Evolutionary conservation across 2,113 vertebrate species (phyloP).

Genomic region (Forbesichthys papilliferus): DNA sequence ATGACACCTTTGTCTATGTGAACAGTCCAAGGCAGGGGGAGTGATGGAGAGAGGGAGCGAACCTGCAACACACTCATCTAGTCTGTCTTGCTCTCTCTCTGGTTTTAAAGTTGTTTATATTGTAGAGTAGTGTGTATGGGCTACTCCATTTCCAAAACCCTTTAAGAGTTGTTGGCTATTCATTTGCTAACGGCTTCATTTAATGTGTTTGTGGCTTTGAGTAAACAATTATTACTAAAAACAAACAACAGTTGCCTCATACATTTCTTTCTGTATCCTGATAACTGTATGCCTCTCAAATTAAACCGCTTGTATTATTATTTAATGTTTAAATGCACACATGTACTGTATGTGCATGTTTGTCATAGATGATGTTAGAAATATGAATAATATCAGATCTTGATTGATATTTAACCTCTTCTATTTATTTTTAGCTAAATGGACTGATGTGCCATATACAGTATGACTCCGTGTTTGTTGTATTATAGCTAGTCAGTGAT

Average conservation of each 20-base stretch:
- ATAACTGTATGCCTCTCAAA: too few species aligned
- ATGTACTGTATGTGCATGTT: neutral
- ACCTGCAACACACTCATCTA: conserved; percentile 23
- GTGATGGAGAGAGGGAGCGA: conserved; percentile 31
- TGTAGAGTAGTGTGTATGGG: too few species aligned
- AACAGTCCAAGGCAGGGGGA: neutral
- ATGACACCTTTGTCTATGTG: conserved; percentile 66
- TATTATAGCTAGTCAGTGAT: conserved; percentile 14
- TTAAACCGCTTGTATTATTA: too few species aligned
- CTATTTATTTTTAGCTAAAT: neutral
- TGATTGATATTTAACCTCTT: neutral
- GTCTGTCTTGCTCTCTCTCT: conserved; percentile 1
- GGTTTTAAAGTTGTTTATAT: too few species aligned
- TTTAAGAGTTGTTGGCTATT: conserved; percentile 32
- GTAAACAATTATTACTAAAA: conserved; percentile 38
- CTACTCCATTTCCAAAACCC: too few species aligned
- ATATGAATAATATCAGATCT: neutral
- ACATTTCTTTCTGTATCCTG: neutral
- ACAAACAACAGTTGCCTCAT: conserved; percentile 18
- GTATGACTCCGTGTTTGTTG: neutral
- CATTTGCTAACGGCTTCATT: conserved; percentile 56
- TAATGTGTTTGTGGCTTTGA: conserved; percentile 48
- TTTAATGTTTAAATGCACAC: too few species aligned
- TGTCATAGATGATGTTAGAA: neutral
- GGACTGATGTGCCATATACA: neutral